These are phyloP conservation scores for Pediacus dermestoides DNA, from an alignment of 2,888 invertebrate genomes.

Conservation along the genomic window DNA sequence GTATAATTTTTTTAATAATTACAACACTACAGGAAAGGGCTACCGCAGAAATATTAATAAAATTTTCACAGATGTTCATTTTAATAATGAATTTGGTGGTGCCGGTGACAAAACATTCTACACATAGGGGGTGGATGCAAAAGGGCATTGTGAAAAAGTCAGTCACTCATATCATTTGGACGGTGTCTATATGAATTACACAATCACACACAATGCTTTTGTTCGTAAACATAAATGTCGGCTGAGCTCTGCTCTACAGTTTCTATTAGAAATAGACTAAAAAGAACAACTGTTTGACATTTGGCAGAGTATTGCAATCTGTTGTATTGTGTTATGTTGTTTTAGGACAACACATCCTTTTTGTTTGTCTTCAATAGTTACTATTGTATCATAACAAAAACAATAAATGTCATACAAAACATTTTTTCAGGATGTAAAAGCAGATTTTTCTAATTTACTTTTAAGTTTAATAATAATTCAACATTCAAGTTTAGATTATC, in stretches of 20 bases:
- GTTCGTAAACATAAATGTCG: constrained; percentile 12
- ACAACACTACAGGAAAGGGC: too few relatives aligned
- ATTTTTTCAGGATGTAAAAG: too few relatives aligned
- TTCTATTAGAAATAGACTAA: constrained; percentile 21
- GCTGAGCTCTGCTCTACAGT: constrained; percentile 13
- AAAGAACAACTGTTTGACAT: constrained; percentile 30
- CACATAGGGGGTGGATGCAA: constrained; percentile 8
- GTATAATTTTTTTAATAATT: too few relatives aligned
- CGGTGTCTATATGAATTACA: constrained; percentile 29
- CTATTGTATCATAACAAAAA: neutral
- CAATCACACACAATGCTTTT: constrained; percentile 21
- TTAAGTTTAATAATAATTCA: too few relatives aligned
- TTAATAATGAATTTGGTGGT: constrained; percentile 19
- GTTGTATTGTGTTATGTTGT: constrained; percentile 23
- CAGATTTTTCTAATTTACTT: too few relatives aligned
- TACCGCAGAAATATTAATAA: too few relatives aligned
- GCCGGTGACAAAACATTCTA: constrained; percentile 19
- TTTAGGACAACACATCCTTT: constrained; percentile 2
- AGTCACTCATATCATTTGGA: constrained; percentile 29
- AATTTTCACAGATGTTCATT: constrained; percentile 21
- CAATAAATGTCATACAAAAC: too few relatives aligned
- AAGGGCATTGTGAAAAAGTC: constrained; percentile 24
- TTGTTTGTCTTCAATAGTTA: neutral
- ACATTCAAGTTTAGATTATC: neutral
- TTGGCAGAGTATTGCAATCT: constrained; percentile 26